These are phyloP conservation scores for Tenebrosternarchus preto DNA, from an alignment of 2,113 vertebrate species.

Conservation along the genomic window DNA sequence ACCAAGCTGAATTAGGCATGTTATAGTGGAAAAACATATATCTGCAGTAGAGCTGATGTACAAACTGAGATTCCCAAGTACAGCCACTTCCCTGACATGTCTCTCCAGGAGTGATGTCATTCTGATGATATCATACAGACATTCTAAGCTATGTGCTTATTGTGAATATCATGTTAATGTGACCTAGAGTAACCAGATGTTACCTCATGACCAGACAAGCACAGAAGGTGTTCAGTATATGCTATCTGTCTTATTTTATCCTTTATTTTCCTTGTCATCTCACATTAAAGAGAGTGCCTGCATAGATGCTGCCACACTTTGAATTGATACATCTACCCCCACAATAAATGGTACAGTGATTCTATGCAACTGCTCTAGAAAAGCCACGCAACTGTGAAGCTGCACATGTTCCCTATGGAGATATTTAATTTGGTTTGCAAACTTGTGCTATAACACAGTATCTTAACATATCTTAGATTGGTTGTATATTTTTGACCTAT, in stretches of 20 bases:
- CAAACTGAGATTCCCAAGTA: neutral
- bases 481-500: neutral
- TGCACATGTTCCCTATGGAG: neutral
- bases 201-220: constrained; percentile 14
- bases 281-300: constrained; percentile 36
- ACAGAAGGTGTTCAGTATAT: constrained; percentile 38
- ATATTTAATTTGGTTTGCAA: neutral
- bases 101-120: constrained; percentile 31
- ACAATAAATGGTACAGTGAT: constrained; percentile 3
- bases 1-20: neutral
- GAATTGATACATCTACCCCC: constrained; percentile 9
- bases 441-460: neutral
- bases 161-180: constrained; percentile 38
- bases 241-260: constrained; percentile 31
- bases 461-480: neutral
- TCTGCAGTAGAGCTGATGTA: neutral
- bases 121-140: constrained; percentile 35
- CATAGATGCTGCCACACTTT: constrained; percentile 18
- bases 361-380: neutral
- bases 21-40: neutral
- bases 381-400: neutral
- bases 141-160: constrained; percentile 26
- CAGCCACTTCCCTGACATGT: constrained; percentile 31
- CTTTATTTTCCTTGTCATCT: constrained; percentile 31
- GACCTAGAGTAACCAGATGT: constrained; percentile 20